Base-by-base conservation (phyloP, 2,797 vertebrate genomes). In the Syngnathus acus region DNA sequence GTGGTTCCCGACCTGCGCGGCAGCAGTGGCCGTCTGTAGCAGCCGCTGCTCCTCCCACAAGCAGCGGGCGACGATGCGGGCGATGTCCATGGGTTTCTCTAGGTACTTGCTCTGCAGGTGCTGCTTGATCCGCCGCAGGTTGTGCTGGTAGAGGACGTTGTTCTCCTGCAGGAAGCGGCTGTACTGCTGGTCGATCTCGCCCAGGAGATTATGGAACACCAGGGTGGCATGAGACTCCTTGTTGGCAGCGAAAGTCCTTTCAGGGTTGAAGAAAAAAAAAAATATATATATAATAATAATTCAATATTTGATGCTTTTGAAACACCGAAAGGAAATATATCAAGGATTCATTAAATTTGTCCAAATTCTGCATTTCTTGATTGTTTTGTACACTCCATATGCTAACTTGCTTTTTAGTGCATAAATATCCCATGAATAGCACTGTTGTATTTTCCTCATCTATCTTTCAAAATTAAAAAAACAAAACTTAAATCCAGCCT, bases 131-230 rank as follows among this genome's bases (percentile, higher is more conserved):
- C 96, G 92, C 59, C 97, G 92, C 75, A 99, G 91, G 88, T 99
- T 99, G 84, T 99, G 97, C 85, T 99, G 96, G 83, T 99, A 98
- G 64, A 99, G 90, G 6, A 99, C 97, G 0, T 99, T 99, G 80
- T 95, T 98, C 78, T 98, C 97, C 86, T 99, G 97, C 63, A 99
- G 92, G 78, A 99, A 99, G 68, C 97, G 94, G 86, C 97, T 99
- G 69, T 99, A 99, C 82, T 99, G 97, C 90, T 99, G 97, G 86
- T 99, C 96, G 0, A 99, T 99, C 90, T 99, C 97, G 10, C 96
- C 97, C 77, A 99, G 82, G 57, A 99, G 94, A 86, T 99, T 99
- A 87, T 99, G 97, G 79, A 99, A 98, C 65, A 99, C 96, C 90
- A 99, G 82, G 0, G 97, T 98, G 65, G 96, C 96, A 0, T 98